Evolutionary conservation across 2,113 vertebrate species (phyloP).

Genomic region (Myocastor coypus): DNA sequence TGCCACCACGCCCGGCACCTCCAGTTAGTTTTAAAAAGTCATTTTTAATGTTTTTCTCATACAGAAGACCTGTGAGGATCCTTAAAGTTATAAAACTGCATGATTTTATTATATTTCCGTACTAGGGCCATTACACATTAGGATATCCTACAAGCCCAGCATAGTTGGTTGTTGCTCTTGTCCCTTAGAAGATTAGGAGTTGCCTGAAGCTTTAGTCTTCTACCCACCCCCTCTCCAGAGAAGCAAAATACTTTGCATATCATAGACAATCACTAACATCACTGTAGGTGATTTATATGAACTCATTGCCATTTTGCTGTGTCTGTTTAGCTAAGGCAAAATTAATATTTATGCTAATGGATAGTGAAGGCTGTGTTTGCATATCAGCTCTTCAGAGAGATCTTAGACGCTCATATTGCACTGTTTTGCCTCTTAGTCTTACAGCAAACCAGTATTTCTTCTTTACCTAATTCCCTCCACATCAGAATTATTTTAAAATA

Average conservation of each 20-base stretch:
- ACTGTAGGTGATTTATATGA: not conserved
- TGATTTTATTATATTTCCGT: slow-evolving; percentile 38
- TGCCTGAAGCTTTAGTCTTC: slow-evolving; percentile 9
- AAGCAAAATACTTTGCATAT: slow-evolving; percentile 35
- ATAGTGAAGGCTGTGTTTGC: not conserved
- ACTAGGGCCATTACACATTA: not conserved
- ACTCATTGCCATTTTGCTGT: slow-evolving; percentile 45
- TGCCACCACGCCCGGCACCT: no score
- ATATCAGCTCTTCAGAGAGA: not conserved
- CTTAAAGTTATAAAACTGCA: not conserved
- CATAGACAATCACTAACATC: not conserved
- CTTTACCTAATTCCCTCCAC: not conserved
- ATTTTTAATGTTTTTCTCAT: slow-evolving; percentile 32
- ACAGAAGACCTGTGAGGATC: not conserved
- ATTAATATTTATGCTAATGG: slow-evolving; percentile 22
- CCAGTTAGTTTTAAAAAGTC: slow-evolving; percentile 24
- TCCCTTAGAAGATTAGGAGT: not conserved
- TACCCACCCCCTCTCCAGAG: not conserved
- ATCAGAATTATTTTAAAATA: slow-evolving; percentile 20
- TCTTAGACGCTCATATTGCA: not conserved
- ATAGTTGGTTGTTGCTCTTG: slow-evolving; percentile 8
- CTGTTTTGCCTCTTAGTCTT: slow-evolving; percentile 33
- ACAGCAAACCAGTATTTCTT: not conserved
- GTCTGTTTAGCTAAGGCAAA: slow-evolving; percentile 41
- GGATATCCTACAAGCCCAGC: not conserved